Evolutionary conservation across 2,797 vertebrate species (phyloP).

Genomic region (Rhodeus uyekii): DNA sequence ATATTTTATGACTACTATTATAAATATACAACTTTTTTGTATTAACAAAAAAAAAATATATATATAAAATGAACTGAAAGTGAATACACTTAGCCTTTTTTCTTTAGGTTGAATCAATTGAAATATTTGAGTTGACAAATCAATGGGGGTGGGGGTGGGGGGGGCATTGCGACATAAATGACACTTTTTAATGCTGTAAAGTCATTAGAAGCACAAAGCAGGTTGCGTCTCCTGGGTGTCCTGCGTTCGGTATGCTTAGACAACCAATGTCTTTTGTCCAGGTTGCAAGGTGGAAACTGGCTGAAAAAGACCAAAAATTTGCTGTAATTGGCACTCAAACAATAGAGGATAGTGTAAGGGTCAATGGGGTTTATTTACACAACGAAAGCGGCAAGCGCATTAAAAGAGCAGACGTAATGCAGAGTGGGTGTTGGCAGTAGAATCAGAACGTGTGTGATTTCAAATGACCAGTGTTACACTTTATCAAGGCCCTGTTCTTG

Average conservation of each 20-base stretch:
- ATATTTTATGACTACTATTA: background rate
- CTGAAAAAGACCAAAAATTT: constrained; percentile 10
- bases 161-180: background rate
- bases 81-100: background rate
- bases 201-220: background rate
- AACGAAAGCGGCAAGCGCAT: background rate
- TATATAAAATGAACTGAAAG: background rate
- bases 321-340: background rate
- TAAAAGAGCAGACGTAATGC: constrained; percentile 6
- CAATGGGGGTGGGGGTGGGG: no score
- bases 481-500: constrained; percentile 16
- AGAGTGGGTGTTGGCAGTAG: constrained; percentile 9
- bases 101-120: background rate
- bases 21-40: background rate
- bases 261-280: constrained; percentile 15
- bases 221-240: background rate
- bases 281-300: constrained; percentile 5
- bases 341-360: constrained; percentile 14
- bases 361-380: background rate
- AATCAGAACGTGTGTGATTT: constrained; percentile 25
- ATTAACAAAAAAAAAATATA: background rate
- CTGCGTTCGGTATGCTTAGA: background rate
- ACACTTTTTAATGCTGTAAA: background rate
- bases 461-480: constrained; percentile 24
- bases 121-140: background rate